Evolutionary conservation across 2,797 vertebrate genomes (phyloP).

Genomic region (Melanotaenia maccullochi): DNA sequence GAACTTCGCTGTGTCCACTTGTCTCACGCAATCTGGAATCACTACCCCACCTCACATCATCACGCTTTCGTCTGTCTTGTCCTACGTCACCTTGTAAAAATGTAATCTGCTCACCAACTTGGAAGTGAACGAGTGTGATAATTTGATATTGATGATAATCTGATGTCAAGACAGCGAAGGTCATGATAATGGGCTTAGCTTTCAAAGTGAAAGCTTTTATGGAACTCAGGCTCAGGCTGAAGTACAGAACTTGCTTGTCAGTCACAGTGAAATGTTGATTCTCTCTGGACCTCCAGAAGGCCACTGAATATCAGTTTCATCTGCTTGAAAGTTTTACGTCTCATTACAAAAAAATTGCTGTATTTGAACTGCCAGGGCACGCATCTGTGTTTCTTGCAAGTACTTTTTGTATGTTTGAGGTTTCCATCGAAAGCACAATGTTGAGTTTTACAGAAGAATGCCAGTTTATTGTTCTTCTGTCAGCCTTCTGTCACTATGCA

Average conservation of each 20-base stretch:
- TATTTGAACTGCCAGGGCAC: conserved; percentile 11
- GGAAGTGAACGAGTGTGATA: conserved; percentile 57
- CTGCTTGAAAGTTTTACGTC: conserved; percentile 42
- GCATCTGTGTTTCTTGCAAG: conserved; percentile 17
- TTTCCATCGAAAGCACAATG: conserved; percentile 19
- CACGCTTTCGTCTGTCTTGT: conserved; percentile 54
- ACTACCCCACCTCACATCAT: conserved; percentile 49
- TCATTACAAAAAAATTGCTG: background rate
- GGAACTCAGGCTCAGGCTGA: conserved; percentile 38
- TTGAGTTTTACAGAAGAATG: conserved; percentile 28
- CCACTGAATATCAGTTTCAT: conserved; percentile 41
- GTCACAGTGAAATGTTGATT: conserved; percentile 41
- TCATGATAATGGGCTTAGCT: conserved; percentile 61
- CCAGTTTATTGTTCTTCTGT: conserved; percentile 15
- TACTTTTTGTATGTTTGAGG: conserved; percentile 25
- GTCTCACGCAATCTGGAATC: conserved; percentile 76
- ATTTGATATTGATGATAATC: conserved; percentile 74
- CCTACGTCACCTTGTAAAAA: conserved; percentile 63
- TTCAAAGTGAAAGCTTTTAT: conserved; percentile 58
- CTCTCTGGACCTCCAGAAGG: conserved; percentile 24
- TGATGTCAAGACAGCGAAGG: conserved; percentile 63
- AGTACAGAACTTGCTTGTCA: conserved; percentile 45
- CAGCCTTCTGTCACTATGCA: conserved; percentile 12
- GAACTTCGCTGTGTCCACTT: conserved; percentile 54
- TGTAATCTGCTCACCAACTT: conserved; percentile 68